Evolutionary conservation across 2,797 vertebrate genomes (phyloP).

Genomic region (Sebastes hubbsi): DNA sequence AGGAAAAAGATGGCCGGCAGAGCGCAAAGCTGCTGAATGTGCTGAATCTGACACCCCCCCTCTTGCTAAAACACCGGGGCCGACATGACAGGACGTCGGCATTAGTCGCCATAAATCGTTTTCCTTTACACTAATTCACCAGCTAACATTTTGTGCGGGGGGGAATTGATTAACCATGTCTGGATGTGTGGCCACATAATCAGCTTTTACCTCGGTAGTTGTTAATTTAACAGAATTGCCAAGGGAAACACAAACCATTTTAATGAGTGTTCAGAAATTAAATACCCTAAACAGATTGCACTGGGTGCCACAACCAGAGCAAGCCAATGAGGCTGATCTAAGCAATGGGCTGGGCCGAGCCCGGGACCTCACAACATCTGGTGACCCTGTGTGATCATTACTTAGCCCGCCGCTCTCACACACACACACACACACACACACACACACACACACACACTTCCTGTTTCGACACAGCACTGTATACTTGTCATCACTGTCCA

Average conservation of each 20-base stretch:
- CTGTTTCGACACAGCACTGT: slow-evolving; percentile 72
- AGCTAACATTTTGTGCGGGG: slow-evolving; percentile 81
- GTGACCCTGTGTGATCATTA: slow-evolving; percentile 85
- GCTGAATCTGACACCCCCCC: slow-evolving; percentile 84
- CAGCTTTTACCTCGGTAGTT: slow-evolving; percentile 85
- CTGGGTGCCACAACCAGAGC: slow-evolving; percentile 79
- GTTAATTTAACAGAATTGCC: slow-evolving; percentile 88
- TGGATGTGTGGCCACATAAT: slow-evolving; percentile 86
- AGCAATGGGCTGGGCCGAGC: slow-evolving; percentile 78
- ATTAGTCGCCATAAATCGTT: slow-evolving; percentile 86
- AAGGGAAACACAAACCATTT: slow-evolving; percentile 89
- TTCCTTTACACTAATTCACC: slow-evolving; percentile 84
- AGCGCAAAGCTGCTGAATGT: slow-evolving; percentile 87
- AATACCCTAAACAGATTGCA: slow-evolving; percentile 87
- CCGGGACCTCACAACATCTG: slow-evolving; percentile 84
- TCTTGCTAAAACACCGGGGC: slow-evolving; percentile 86
- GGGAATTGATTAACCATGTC: slow-evolving; percentile 87
- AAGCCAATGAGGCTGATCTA: slow-evolving; percentile 86
- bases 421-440: slow-evolving; percentile 24
- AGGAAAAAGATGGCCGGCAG: slow-evolving; percentile 79
- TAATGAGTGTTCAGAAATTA: slow-evolving; percentile 88
- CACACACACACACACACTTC: slow-evolving; percentile 62
- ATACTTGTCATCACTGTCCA: slow-evolving; percentile 77
- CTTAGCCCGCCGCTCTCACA: slow-evolving; percentile 68
- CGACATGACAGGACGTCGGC: slow-evolving; percentile 87